Evolutionary conservation across 2,888 invertebrate species (phyloP).

Genomic region (Crossocerus cetratus): DNA sequence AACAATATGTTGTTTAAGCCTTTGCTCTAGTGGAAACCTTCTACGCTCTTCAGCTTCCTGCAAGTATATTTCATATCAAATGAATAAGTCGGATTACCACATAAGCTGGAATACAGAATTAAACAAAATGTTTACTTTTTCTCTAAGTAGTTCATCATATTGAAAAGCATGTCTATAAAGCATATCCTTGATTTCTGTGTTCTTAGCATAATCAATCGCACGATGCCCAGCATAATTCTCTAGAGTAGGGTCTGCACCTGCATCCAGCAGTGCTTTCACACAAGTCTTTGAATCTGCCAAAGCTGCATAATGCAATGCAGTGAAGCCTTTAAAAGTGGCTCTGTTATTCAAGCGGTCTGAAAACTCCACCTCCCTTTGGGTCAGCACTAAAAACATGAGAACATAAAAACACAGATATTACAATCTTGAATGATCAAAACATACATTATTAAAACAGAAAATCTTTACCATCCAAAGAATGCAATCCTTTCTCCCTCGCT

Average conservation of each 20-base stretch:
- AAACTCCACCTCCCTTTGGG: constrained; percentile 90
- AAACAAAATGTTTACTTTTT: constrained; percentile 63
- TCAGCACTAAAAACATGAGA: constrained; percentile 76
- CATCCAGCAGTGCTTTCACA: constrained; percentile 83
- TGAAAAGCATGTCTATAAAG: constrained; percentile 79
- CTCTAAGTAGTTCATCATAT: constrained; percentile 69
- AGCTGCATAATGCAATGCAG: constrained; percentile 93
- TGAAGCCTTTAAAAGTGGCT: constrained; percentile 90
- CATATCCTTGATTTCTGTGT: constrained; percentile 82
- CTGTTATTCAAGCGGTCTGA: constrained; percentile 83
- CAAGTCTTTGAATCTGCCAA: constrained; percentile 84
- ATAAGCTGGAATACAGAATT: constrained; percentile 13
- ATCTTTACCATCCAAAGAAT: constrained; percentile 84
- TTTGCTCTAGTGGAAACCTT: constrained; percentile 89
- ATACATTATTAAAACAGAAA: not conserved
- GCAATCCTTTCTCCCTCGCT: constrained; percentile 82
- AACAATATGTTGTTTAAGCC: constrained; percentile 89
- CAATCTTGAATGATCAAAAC: too few species aligned
- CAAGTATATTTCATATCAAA: constrained; percentile 24
- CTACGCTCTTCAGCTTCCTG: constrained; percentile 88
- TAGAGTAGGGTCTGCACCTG: constrained; percentile 85
- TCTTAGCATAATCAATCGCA: constrained; percentile 86
- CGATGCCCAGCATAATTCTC: constrained; percentile 89
- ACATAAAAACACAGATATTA: too few species aligned
- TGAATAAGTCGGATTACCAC: constrained; percentile 11